A percentile compares a stretch with the other conserved stretches of the same genome.
phyloP scores from a whole-genome alignment of 2,113 vertebrate species.

The Carassius auratus region DNA sequence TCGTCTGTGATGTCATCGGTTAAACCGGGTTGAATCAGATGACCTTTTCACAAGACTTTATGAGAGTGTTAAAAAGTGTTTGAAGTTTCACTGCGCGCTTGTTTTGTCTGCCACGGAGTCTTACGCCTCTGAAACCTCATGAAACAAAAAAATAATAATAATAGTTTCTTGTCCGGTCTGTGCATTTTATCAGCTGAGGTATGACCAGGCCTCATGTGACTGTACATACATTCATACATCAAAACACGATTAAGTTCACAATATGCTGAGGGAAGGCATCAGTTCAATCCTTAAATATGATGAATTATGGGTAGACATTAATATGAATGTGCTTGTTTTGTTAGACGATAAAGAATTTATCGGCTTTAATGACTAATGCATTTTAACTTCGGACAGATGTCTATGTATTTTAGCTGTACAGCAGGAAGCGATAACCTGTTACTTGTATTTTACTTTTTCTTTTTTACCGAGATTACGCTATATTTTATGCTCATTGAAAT shows the following conservation, averaged over 20 bases:
- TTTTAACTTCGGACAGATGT: neutral
- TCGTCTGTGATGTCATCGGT: constrained; percentile 33
- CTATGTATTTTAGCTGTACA: neutral
- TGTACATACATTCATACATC: neutral
- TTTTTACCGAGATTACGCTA: neutral
- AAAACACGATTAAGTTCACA: neutral
- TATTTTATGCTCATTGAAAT: constrained; percentile 21
- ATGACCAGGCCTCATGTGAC: constrained; percentile 5
- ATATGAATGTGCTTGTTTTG: neutral
- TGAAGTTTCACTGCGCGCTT: neutral
- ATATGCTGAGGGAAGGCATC: neutral
- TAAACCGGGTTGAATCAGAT: constrained; percentile 24
- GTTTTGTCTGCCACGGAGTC: neutral
- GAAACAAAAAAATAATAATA: neutral
- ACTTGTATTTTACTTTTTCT: neutral
- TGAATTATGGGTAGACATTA: neutral
- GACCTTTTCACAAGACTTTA: constrained; percentile 22
- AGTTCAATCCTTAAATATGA: neutral
- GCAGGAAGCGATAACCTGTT: neutral
- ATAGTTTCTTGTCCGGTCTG: neutral
- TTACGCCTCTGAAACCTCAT: neutral
- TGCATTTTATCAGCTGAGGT: neutral
- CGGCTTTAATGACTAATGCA: neutral
- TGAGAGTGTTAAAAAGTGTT: neutral
- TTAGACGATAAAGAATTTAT: neutral